These are phyloP conservation scores for Myrmophylax atrothorax DNA, from an alignment of 2,113 vertebrate species.

Conservation along the genomic window DNA sequence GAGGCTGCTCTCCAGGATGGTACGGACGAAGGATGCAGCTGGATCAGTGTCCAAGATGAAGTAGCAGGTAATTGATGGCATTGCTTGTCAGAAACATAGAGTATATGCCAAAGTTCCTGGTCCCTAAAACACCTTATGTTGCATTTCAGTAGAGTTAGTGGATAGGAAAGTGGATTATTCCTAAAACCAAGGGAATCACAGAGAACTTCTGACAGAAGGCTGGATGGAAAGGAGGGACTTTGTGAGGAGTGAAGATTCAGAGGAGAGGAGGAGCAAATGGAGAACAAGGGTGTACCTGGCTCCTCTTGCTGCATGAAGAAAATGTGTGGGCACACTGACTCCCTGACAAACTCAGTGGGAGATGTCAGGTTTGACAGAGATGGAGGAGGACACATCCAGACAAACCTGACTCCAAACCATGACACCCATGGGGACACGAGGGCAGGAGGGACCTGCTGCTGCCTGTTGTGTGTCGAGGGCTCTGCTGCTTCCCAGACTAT, in stretches of 20 bases:
- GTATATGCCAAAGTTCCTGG: background rate
- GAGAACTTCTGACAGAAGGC: background rate
- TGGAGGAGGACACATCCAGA: background rate
- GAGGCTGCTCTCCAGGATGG: background rate
- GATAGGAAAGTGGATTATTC: background rate
- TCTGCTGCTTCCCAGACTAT: too few relatives aligned
- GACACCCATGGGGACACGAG: fast-evolving
- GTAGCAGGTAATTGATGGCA: constrained; percentile 80
- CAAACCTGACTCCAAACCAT: background rate
- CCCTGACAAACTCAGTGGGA: background rate
- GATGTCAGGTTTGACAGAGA: background rate
- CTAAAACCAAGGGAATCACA: background rate
- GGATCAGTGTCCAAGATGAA: constrained; percentile 81
- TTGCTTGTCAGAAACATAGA: background rate
- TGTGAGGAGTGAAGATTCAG: background rate
- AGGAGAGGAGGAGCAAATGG: background rate
- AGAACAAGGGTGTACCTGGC: background rate
- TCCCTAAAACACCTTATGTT: background rate
- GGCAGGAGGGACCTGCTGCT: background rate
- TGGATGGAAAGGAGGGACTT: background rate
- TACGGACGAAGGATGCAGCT: constrained; percentile 80
- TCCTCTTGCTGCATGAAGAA: background rate
- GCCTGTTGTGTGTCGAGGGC: background rate
- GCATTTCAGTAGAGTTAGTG: background rate
- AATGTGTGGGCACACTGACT: background rate